Base-by-base conservation (phyloP, 2,888 invertebrate genomes). In the Coelinius sp. region DNA sequence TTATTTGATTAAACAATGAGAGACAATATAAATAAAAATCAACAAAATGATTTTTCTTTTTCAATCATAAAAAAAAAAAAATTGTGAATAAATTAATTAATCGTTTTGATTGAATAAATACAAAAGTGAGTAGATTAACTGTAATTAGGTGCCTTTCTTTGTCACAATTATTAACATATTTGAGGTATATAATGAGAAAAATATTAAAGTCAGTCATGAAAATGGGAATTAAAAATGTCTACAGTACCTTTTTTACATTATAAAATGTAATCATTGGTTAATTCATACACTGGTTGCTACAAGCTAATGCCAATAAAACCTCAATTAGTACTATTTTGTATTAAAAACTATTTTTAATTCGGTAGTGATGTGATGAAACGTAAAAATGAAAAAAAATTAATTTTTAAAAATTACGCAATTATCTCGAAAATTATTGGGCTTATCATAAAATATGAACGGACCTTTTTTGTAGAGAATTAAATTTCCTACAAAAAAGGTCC, bases 141-240 rank as follows among this genome's bases (percentile, higher is more conserved):
- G 75, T 80, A 76, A 82, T 82, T 86, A 85, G 85, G 86, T 85
- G 85, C 85, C 85, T 86, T 35, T 80, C 78, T 83, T 78, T 73
- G 82, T 79, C 75, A 78, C 78, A 75, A 35, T 52, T 35, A 24
- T 76, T 74, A 73, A 10, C 35, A 20, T 35, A 35, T 12, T 59
- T 59, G 22, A 59, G 41, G 10, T 2, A 41, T 59, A 56, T 44
- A 73, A 53, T 73, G 76, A 70, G 62, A 66, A 59, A 66, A 59
- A 66, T 62, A 31, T 67, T 49, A 46, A 52, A 67, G 68, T 68
- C 52, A 74, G 41, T 56, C 24, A 59, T 25, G 31, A 25, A 68
- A 52, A 41, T 41, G 41, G n/a, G 22, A 68, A 68, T 38, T 27
- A 31, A 56, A 41, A 41, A 12, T n/a, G 35, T 64, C 64, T 46